Evolutionary conservation across 2,888 invertebrate species (phyloP).

Genomic region (Tetranychus truncatus): DNA sequence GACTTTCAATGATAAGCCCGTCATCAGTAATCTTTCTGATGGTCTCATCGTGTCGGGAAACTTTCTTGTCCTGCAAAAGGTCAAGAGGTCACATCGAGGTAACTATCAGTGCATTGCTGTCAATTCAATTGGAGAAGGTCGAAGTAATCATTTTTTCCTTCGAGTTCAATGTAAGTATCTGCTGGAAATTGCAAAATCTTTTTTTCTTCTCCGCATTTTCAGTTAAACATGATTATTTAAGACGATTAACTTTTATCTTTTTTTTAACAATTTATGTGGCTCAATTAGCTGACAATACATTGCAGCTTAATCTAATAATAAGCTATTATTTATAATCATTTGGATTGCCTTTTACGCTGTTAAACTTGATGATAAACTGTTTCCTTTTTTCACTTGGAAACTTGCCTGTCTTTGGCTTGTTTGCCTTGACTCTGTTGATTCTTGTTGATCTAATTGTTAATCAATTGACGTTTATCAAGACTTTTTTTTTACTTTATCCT

Average conservation of each 20-base stretch:
- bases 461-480: too few species aligned
- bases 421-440: too few species aligned
- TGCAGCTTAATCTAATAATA: too few species aligned
- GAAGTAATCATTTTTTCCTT: constrained; percentile 23
- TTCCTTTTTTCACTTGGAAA: too few species aligned
- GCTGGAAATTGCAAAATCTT: not conserved
- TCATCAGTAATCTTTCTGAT: constrained; percentile 19
- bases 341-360: too few species aligned
- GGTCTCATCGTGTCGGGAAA: constrained; percentile 65
- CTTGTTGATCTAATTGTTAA: too few species aligned
- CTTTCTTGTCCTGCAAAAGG: constrained; percentile 72
- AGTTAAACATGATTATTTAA: not conserved
- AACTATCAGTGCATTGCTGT: constrained; percentile 26
- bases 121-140: constrained; percentile 25
- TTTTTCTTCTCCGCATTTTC: too few species aligned
- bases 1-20: constrained; percentile 23
- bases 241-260: not conserved
- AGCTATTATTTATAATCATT: too few species aligned
- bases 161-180: constrained; percentile 21
- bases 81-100: constrained; percentile 47
- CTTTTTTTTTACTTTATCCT: not conserved
- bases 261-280: too few species aligned
- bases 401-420: too few species aligned
- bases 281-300: not conserved
- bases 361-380: too few species aligned